Evolutionary conservation across 53 echinoderm and acorn worm species (phyloP), one percentile per base, ranked within the genome.

Genomic region (Actinopyga echinites): DNA sequence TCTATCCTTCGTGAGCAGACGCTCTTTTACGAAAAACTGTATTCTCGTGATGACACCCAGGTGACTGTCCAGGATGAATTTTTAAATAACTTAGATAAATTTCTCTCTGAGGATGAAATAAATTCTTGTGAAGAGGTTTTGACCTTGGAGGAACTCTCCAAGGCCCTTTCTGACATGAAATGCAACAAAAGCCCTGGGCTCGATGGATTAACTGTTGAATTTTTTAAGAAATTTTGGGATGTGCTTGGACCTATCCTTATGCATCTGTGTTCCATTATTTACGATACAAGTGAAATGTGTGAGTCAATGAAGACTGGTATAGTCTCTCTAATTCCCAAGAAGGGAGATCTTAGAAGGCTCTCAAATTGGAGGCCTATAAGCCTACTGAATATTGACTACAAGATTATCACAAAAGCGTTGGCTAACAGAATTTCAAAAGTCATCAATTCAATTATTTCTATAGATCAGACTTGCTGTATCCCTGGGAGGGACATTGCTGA

Each of bases 311-410:
- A 63, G 34, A 29, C 2, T 2, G 85, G 89, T 31, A 12, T 85
- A 0, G 56, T 67, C 34, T 34, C 68, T 67, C 68, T 67, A 12
- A 33, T 90, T 19, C 82, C 64, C 12, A 86, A 86, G 36, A 82
- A 82, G 13, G 86, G 75, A 13, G 77, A 30, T 30, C 62, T 52
- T 19, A 58, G 66, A 6, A 60, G 59, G 0, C 10, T 87, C 1
- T 6, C 62, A 0, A 91, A 87, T 25, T 91, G 87, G 91, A 54
- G 87, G 32, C 91, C 87, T 13, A 91, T 91, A 1, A 79, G 84
- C 20, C 45, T 91, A 20, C 12, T 91, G 3, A 91, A 91, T 31
- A 78, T 53, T 5, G 87, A 91, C 73, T 83, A 87, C 21, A 91
- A 91, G 31, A 44, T 87, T 8, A 57, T 91, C 0, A 49, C 84